Base-by-base conservation (phyloP, 1,140 invertebrate genomes). In the Nixonia krombeini region DNA sequence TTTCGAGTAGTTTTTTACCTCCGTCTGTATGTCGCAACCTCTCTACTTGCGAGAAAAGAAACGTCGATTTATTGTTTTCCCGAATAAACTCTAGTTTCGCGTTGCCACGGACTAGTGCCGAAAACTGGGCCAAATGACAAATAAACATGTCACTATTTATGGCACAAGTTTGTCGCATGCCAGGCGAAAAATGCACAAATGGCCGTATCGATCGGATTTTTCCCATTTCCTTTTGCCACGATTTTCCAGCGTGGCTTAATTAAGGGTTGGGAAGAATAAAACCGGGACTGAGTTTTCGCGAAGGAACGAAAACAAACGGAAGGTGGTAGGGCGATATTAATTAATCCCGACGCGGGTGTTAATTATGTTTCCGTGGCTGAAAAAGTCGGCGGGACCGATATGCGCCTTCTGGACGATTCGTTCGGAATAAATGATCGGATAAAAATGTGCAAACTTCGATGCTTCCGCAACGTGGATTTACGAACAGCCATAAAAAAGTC, bases 301-400 rank as follows among this genome's bases (percentile, higher is more conserved):
- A 8, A 35, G 12, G 29, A 59, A 49, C 12, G 44, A 55, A 58
- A 66, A 53, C 23, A 46, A 53, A 12, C 6, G 45, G 21, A 21
- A 12, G 10, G 6, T 2, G 1, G 13, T 26, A 26, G 21, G 29
- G 16, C 31, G 53, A 58, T 66, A 61, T 67, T 67, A 67, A 67
- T 67, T 61, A 67, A 67, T 67, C 29, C 44, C 23, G 45, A 46
- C 56, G 56, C 55, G 45, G 51, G 46, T 38, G 58, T 67, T 61
- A 67, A 67, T 67, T 67, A 58, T 29, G 44, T 42, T 41, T 51
- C 37, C 38, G 45, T 45, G 29, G 53, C 4, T 4, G 35, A 40
- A 13, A 47, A 49, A 53, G 46, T 41, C 51, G 56, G 41, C 29
- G 23, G 40, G 37, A 9, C 38, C 12, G 46, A 16, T 12, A 40